Evolutionary conservation across 2,888 invertebrate species (phyloP), one percentile per base, ranked within the genome.

Genomic region (Alcis repandata): DNA sequence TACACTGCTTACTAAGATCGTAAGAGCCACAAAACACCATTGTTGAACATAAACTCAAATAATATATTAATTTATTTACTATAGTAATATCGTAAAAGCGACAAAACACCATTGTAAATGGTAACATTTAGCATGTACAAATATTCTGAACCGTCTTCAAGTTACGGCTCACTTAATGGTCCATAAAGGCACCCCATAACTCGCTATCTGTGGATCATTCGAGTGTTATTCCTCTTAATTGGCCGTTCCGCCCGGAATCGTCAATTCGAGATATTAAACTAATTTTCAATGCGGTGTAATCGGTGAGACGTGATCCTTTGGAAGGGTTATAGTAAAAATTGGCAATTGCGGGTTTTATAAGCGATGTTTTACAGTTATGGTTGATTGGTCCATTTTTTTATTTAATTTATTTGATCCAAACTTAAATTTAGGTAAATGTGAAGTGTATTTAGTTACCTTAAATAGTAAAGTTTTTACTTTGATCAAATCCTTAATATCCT

Each of bases 181-280:
- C 89, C 78, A 92, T 92, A 92, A 93, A 92, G 85, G 82, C 90
- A 90, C 92, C 91, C 92, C 87, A 90, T 91, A 92, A 92, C 90
- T 92, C 81, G 88, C 89, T 92, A 92, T 93, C 92, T 81, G 86
- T 78, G 87, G 86, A 88, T 89, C 89, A 85, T 88, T 86, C 85
- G 80, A 87, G 88, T 91, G 91, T 92, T 92, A 92, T 90, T 87
- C 91, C 87, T 87, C 90, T 90, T 92, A 91, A 92, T 92, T 92
- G 92, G 86, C 84, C 88, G 88, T 91, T 91, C 91, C 91, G 90
- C 53, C 82, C 89, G 90, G 91, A 92, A 91, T 91, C 90, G 90
- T 89, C 92, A 91, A 92, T 93, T 92, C 86, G 84, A 89, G 92
- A 91, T 93, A 92, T 92, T 92, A 92, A 91, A 92, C 92, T 93